Evolutionary conservation across 2,888 invertebrate species (phyloP).

Genomic region (Himalopsyche kuldschensis): DNA sequence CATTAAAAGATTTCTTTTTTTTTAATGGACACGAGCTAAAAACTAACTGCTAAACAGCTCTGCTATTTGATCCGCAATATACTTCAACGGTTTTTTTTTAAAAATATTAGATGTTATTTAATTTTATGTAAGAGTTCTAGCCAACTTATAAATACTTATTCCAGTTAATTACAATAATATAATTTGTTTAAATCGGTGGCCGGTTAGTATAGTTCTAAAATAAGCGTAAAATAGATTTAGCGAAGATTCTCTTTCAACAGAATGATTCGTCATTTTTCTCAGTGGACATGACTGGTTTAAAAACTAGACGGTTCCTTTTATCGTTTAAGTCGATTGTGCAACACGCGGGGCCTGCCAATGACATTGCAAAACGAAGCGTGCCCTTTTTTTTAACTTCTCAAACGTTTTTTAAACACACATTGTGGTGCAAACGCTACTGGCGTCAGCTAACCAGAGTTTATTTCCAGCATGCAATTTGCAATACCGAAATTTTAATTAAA

Average conservation of each 20-base stretch:
- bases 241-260: neutral
- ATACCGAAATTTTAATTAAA: neutral
- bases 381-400: conserved; percentile 21
- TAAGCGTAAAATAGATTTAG: neutral
- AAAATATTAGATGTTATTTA: no score
- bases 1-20: no score
- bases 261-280: neutral
- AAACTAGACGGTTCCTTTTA: neutral
- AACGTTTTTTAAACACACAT: neutral
- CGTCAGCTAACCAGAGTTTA: neutral
- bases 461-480: neutral
- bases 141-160: no score
- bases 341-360: conserved; percentile 4
- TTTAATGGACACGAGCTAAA: no score
- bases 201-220: neutral
- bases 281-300: neutral
- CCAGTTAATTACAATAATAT: no score
- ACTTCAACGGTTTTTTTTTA: no score
- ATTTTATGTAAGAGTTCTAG: no score
- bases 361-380: conserved; percentile 27
- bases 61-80: no score
- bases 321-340: conserved; percentile 1
- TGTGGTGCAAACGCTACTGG: neutral
- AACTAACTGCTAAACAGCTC: no score
- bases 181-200: no score